Conservation (phyloP, 92 coral and sea anemone species). For the Porites evermanni region DNA sequence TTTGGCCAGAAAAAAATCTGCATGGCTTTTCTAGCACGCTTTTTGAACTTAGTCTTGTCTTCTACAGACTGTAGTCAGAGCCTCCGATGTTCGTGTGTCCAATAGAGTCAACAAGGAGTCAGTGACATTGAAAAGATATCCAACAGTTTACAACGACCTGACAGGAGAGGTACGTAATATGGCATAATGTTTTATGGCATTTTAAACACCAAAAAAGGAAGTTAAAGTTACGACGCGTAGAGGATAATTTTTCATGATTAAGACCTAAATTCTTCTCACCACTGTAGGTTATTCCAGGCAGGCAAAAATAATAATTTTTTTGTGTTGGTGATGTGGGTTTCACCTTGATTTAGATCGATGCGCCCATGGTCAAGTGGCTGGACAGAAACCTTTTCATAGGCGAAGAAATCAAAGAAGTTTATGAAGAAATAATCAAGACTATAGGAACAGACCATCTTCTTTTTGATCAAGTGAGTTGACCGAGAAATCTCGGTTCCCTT, state of each 20-base stretch:
- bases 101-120: constrained; percentile 96
- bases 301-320: no score
- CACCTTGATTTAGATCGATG: constrained; percentile 75
- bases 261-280: no score
- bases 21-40: not conserved
- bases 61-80: constrained; percentile 89
- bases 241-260: no score
- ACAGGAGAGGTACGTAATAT: constrained; percentile 80
- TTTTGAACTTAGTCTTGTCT: not conserved
- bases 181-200: no score
- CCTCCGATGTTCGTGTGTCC: constrained; percentile 98
- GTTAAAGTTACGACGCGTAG: no score
- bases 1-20: not conserved
- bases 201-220: no score
- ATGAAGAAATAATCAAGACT: constrained; percentile 93
- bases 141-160: constrained; percentile 97
- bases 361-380: constrained; percentile 93
- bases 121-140: constrained; percentile 78
- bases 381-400: constrained; percentile 95
- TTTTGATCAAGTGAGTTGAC: constrained; percentile 80
- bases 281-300: no score
- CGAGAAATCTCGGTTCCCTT: not conserved
- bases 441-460: constrained; percentile 84
- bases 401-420: constrained; percentile 97
- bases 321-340: not conserved